Evolutionary conservation across 2,797 vertebrate species (phyloP).

Genomic region (Gila robusta): DNA sequence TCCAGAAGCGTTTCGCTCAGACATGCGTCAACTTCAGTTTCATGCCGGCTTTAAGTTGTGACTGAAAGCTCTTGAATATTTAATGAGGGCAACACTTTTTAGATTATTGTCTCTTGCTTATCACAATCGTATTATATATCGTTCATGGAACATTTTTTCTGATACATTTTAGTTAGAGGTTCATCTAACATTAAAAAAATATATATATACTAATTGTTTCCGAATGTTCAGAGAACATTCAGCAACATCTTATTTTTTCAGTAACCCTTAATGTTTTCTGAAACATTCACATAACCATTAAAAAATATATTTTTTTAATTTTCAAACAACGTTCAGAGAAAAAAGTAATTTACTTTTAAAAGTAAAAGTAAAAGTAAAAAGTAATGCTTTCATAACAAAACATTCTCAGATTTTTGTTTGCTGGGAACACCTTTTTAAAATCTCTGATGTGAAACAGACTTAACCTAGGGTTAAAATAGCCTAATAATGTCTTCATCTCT

Average conservation of each 20-base stretch:
- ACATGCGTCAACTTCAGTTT: neutral
- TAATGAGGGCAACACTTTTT: neutral
- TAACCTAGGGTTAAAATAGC: neutral
- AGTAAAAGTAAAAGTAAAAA: neutral
- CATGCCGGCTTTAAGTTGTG: neutral
- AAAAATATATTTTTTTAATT: neutral
- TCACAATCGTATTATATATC: too few relatives aligned
- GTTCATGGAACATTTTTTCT: too few relatives aligned
- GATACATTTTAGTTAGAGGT: too few relatives aligned
- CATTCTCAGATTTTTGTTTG: neutral
- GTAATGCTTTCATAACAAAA: neutral
- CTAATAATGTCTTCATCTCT: neutral
- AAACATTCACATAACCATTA: neutral
- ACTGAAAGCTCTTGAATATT: neutral
- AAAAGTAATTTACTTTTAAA: too few relatives aligned
- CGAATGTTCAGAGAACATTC: neutral
- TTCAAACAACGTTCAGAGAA: neutral
- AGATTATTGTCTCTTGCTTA: neutral
- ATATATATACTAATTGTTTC: neutral
- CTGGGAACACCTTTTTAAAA: neutral
- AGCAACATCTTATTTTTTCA: neutral
- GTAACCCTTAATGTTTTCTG: neutral
- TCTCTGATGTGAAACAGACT: neutral
- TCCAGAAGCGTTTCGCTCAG: rapidly evolving
- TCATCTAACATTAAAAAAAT: too few relatives aligned